Conservation (phyloP, 2,888 invertebrate species). For the Petrophora chlorosata region DNA sequence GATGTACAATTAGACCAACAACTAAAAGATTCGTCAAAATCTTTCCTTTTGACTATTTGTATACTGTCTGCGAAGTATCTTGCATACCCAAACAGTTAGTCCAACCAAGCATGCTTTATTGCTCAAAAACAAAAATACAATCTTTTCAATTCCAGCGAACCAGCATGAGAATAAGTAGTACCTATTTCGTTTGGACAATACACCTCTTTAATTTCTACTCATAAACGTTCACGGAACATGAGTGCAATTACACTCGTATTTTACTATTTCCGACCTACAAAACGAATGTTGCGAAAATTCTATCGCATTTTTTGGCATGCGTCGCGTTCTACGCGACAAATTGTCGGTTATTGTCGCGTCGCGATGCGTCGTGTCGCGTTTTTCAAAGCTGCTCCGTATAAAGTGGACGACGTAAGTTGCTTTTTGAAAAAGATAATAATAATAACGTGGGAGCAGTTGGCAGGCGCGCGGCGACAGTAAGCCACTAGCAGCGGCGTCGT, state of each 20-base stretch:
- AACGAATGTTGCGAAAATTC: slow-evolving; percentile 7
- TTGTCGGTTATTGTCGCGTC: slow-evolving; percentile 14
- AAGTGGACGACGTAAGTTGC: slow-evolving; percentile 30
- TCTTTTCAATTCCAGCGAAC: too few species aligned
- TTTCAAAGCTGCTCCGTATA: slow-evolving; percentile 24
- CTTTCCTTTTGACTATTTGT: too few species aligned
- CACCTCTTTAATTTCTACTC: slow-evolving; percentile 17
- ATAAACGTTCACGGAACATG: slow-evolving; percentile 16
- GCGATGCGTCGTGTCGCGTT: slow-evolving; percentile 11
- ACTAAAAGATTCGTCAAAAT: too few species aligned
- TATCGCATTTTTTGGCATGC: slow-evolving; percentile 20
- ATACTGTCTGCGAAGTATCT: too few species aligned
- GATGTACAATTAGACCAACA: too few species aligned
- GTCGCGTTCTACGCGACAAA: slow-evolving; percentile 17
- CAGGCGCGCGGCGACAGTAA: slow-evolving; percentile 55
- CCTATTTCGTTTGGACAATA: too few species aligned
- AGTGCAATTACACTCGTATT: slow-evolving; percentile 22
- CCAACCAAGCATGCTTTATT: too few species aligned
- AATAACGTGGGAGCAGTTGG: slow-evolving; percentile 72
- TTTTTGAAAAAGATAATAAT: slow-evolving; percentile 57
- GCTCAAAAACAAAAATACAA: too few species aligned
- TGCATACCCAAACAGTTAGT: too few species aligned
- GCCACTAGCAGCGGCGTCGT: slow-evolving; percentile 43
- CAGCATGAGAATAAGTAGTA: too few species aligned
- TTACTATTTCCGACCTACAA: slow-evolving; percentile 25